phyloP scores from a whole-genome alignment of 2,113 vertebrate species.

The Setophaga petechia region DNA sequence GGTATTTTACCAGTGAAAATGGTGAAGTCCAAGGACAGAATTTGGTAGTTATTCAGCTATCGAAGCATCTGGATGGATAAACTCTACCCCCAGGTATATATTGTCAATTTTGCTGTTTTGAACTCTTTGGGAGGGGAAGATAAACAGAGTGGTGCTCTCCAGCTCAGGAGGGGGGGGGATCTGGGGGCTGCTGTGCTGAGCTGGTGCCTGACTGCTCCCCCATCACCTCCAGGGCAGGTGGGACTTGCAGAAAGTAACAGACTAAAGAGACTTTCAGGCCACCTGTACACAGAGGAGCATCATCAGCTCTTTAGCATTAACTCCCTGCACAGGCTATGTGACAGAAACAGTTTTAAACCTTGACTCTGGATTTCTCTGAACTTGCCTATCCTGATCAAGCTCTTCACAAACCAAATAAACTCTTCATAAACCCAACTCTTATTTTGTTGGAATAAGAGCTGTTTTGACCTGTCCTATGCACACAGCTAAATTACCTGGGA shows the following conservation, averaged over 20 bases:
- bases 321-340: not conserved
- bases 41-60: not conserved
- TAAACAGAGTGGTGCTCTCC: not conserved
- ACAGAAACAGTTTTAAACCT: not conserved
- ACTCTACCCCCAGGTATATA: not conserved
- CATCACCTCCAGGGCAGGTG: not conserved
- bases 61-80: not conserved
- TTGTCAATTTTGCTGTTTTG: not conserved
- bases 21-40: not conserved
- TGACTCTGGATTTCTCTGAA: not conserved
- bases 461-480: not conserved
- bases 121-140: too few relatives aligned
- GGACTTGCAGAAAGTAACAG: not conserved
- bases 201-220: not conserved
- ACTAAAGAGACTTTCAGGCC: not conserved
- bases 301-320: not conserved
- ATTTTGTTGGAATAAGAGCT: not conserved
- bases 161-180: not conserved
- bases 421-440: not conserved
- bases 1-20: not conserved
- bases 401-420: not conserved
- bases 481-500: not conserved
- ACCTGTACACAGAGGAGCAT: not conserved
- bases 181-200: rapidly evolving
- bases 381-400: not conserved